A percentile compares a stretch with the other conserved stretches of the same genome.
These are phyloP conservation scores for Ammospiza nelsoni DNA, from an alignment of 2,113 vertebrate genomes.

Conservation along the genomic window DNA sequence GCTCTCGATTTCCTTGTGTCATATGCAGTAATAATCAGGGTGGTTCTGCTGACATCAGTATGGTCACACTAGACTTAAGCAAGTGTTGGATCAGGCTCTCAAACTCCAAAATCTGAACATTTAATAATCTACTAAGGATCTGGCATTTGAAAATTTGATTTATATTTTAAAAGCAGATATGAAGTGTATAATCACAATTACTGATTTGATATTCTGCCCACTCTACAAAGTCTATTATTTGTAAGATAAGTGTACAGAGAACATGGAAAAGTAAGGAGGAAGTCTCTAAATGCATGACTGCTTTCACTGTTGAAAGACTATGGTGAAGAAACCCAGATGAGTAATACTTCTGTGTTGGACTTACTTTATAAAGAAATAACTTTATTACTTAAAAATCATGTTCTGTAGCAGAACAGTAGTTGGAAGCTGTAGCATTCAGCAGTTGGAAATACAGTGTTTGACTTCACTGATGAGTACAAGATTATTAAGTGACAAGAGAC, in stretches of 20 bases:
- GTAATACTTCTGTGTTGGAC: not conserved
- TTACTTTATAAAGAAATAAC: not conserved
- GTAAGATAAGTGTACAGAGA: not conserved
- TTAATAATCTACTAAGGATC: not conserved
- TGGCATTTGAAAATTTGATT: not conserved
- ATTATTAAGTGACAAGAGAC: not conserved
- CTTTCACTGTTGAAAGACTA: not conserved
- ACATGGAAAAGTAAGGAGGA: not conserved
- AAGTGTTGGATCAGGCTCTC: not conserved
- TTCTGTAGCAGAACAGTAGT: not conserved
- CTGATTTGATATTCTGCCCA: not conserved
- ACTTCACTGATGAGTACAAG: not conserved
- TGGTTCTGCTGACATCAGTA: not conserved
- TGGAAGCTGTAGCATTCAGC: not conserved
- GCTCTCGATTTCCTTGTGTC: not conserved
- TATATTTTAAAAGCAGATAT: not conserved
- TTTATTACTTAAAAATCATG: not conserved
- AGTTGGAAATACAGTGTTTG: not conserved
- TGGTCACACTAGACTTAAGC: not conserved
- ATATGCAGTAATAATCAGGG: not conserved
- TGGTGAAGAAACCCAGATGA: not conserved
- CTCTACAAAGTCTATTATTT: not conserved
- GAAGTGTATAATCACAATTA: not conserved
- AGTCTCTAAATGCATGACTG: not conserved
- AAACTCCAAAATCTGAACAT: not conserved